Evolutionary conservation across 2,888 invertebrate genomes (phyloP).

Genomic region (Lepidonotus clava): DNA sequence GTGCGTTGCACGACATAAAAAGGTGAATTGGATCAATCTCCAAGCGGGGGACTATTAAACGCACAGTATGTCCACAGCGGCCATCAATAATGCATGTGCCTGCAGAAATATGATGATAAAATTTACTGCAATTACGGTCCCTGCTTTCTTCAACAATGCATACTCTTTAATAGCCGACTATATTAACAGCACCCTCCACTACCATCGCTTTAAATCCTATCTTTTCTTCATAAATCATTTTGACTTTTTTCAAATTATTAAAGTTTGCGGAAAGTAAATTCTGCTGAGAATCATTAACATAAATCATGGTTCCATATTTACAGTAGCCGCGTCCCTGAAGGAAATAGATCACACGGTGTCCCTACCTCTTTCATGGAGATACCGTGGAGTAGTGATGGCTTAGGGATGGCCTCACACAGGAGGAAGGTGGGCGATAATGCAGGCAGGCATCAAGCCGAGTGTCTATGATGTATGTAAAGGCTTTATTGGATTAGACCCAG

Average conservation of each 20-base stretch:
- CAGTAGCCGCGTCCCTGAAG: too few species aligned
- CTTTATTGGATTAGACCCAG: constrained; percentile 9
- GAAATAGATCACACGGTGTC: too few species aligned
- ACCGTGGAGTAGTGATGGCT: too few species aligned
- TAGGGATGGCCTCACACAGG: too few species aligned
- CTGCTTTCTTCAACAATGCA: background rate
- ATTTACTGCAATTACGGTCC: background rate
- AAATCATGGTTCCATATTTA: too few species aligned
- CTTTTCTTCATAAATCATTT: background rate
- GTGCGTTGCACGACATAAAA: constrained; percentile 14
- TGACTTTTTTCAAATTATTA: background rate
- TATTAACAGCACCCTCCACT: too few species aligned
- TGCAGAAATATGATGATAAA: background rate
- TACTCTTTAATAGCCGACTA: background rate
- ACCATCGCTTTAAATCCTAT: too few species aligned
- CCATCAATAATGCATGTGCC: background rate
- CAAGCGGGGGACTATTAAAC: background rate
- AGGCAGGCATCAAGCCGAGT: too few species aligned
- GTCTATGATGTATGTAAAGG: constrained; percentile 27
- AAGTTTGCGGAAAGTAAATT: too few species aligned
- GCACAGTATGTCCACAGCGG: background rate
- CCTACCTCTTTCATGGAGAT: too few species aligned
- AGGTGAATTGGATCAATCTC: constrained; percentile 3
- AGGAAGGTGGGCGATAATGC: too few species aligned
- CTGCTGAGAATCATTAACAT: too few species aligned